Evolutionary conservation across 2,888 invertebrate species (phyloP).

Genomic region (Coenonympha arcania): DNA sequence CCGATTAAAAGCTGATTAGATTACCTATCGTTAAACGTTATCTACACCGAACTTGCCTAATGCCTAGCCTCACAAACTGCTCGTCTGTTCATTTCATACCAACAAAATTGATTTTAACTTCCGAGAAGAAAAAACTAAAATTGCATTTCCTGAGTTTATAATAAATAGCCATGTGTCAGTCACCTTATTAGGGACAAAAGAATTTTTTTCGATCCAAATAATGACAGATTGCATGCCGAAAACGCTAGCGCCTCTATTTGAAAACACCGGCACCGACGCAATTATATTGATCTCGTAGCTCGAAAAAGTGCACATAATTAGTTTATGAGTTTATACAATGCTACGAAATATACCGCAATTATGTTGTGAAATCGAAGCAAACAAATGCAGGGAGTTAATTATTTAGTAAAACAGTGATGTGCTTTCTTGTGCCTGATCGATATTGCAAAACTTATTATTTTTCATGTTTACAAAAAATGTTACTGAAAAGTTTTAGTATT

Average conservation of each 20-base stretch:
- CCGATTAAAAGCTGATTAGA: too few species aligned
- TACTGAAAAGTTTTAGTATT: too few species aligned
- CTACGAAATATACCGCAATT: conserved; percentile 55
- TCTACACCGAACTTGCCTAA: background rate
- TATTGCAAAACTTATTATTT: conserved; percentile 21
- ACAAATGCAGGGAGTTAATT: conserved; percentile 58
- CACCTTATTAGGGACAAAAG: conserved; percentile 58
- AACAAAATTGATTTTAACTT: conserved; percentile 4
- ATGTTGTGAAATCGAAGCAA: conserved; percentile 58
- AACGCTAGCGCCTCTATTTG: conserved; percentile 35
- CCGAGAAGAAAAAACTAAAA: conserved; percentile 7
- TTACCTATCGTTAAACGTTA: too few species aligned
- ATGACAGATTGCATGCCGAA: conserved; percentile 35
- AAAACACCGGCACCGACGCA: conserved; percentile 52
- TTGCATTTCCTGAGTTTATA: conserved; percentile 38
- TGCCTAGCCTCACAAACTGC: background rate
- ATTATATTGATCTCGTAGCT: conserved; percentile 41
- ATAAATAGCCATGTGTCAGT: conserved; percentile 64
- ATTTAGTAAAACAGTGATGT: conserved; percentile 40
- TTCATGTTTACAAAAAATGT: too few species aligned
- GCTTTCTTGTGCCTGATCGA: conserved; percentile 6
- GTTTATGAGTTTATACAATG: conserved; percentile 69
- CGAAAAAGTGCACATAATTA: conserved; percentile 55
- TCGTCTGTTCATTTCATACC: background rate
- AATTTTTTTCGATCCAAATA: conserved; percentile 46